Evolutionary conservation across 2,888 invertebrate species (phyloP).

Genomic region (Sphecodes monilicornis): DNA sequence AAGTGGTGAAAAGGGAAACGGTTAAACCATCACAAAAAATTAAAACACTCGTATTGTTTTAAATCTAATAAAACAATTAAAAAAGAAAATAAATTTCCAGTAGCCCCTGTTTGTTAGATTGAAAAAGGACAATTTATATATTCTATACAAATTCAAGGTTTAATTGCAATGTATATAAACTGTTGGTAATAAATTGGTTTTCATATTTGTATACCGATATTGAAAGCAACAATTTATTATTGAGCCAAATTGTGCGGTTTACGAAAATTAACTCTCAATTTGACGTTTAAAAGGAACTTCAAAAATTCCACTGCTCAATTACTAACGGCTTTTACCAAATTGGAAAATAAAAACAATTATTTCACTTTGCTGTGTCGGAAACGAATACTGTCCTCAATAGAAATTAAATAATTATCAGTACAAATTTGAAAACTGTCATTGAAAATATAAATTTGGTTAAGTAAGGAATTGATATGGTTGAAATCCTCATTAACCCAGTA

Average conservation of each 20-base stretch:
- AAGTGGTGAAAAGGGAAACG: too few relatives aligned
- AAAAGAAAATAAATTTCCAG: neutral
- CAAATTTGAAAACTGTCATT: too few relatives aligned
- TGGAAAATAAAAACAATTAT: neutral
- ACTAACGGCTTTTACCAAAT: neutral
- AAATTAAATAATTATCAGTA: neutral
- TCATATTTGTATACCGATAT: neutral
- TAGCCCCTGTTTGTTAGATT: neutral
- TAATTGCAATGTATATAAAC: neutral
- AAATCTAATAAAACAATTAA: too few relatives aligned
- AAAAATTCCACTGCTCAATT: too few relatives aligned
- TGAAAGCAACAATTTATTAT: neutral
- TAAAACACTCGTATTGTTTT: too few relatives aligned
- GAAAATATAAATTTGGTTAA: neutral
- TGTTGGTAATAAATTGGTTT: neutral
- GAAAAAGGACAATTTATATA: neutral
- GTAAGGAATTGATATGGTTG: neutral
- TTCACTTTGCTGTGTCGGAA: neutral
- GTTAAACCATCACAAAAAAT: too few relatives aligned
- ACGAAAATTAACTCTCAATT: neutral
- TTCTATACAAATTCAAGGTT: neutral
- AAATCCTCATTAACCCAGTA: too few relatives aligned
- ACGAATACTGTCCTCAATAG: neutral
- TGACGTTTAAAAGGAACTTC: neutral
- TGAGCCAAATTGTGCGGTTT: neutral